Base-by-base conservation (phyloP, 2,888 invertebrate genomes). In the Anoncus sp. region DNA sequence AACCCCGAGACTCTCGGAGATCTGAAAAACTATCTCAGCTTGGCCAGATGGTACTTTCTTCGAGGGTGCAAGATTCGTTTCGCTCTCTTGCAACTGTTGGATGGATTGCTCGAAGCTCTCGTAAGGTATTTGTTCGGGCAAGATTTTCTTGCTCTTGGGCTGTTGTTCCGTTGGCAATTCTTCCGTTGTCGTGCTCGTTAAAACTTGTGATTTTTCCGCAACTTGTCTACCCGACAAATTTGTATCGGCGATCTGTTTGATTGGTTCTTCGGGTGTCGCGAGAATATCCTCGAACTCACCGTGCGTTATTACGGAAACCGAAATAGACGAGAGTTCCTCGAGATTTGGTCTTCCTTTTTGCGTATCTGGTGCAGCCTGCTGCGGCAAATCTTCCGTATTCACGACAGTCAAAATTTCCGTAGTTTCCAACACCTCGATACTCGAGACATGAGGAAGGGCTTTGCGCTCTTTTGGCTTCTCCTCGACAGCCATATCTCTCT, bases 21-120 rank as follows among this genome's bases (percentile, higher is more conserved):
- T 85, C 55, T 89, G 84, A 63, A 90, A 88, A n/a, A 81, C 77
- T 1, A 90, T 65, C 3, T 89, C 84, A 3, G 90, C 91, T 12
- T 84, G 83, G 3, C 77, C 87, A 0, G 81, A 57, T 12, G 86
- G 73, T 3, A 80, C 70, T 40, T 79, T 83, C 60, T 83, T 81
- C 20, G 85, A 81, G 0, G 83, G 65, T 12, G 77, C 43, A 9
- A 90, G 73, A 3, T 38, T 70, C 1, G 63, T 74, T 69, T 90
- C 91, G n/a, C 78, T 87, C 65, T 91, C 91, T 31, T 88, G 88
- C 12, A 84, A 53, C 51, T 87, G 83, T 14, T 83, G 81, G 75
- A 89, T 87, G 1, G 88, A 87, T 83, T 91, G 91, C 71, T 90
- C 85, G 1, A 92, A 76, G 76, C 91, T 88, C 75, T 92, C 91